Evolutionary conservation across 2,113 vertebrate species (phyloP), one percentile per base, ranked within the genome.

Genomic region (Pleuronectes platessa): DNA sequence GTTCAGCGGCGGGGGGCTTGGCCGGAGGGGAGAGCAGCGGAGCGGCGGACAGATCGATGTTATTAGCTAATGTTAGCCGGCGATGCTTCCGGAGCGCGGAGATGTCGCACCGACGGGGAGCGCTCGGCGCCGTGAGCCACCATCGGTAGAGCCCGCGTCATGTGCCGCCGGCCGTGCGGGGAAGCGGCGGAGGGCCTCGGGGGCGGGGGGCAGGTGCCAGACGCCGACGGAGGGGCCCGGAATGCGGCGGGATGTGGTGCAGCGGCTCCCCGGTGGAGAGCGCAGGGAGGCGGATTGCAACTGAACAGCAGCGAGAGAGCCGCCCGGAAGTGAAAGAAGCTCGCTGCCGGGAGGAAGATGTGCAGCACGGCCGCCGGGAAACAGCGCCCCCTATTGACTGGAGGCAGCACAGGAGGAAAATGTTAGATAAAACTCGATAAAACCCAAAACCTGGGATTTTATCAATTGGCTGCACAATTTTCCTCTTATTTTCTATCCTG

Each of bases 101-200:
- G 87, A 89, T 89, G 82, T 88, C 88, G 86, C 92, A 91, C 90
- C 88, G 84, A 91, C 78, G 68, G 67, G 81, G 84, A 90, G 89
- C 88, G 87, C 84, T 74, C 83, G 86, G 85, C 88, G 84, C 89
- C 70, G 76, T 68, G 91, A 90, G 88, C 90, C 90, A 89, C 86
- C 86, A 79, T 69, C 84, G 67, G 89, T 76, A 68, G 81, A 73
- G 60, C 81, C 59, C 71, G 82, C 87, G 82, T 87, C 92, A 90
- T 86, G 83, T 83, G 87, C 71, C 66, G 53, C 42, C 78, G 67
- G 63, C 45, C 75, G 78, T 72, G 78, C 60, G 70, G 82, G 68
- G 69, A 24, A 77, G 73, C 76, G 23, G 79, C 12, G 31, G 59
- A 17, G 17, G 77, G 40, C 40, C 40, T 42, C 40, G 35, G 35